Evolutionary conservation across 2,888 invertebrate species (phyloP).

Genomic region (Oasisia sp.): DNA sequence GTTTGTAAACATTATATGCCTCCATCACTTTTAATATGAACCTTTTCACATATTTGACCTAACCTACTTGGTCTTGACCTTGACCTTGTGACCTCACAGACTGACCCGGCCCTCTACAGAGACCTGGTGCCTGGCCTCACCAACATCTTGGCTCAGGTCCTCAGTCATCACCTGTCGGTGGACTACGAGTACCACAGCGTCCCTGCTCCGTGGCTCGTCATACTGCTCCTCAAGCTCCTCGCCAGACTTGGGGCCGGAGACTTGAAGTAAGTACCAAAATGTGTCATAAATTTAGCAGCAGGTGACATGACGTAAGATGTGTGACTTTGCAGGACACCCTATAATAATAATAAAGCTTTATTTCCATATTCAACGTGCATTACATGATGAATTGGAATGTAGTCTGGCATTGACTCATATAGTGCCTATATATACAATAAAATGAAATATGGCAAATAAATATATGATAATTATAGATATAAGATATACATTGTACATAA

Average conservation of each 20-base stretch:
- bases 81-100: background rate
- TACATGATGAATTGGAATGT: too few relatives aligned
- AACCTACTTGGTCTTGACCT: too few relatives aligned
- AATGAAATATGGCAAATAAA: too few relatives aligned
- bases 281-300: background rate
- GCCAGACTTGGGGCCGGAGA: constrained; percentile 48
- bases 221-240: constrained; percentile 57
- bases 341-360: too few relatives aligned
- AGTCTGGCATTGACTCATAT: too few relatives aligned
- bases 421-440: too few relatives aligned
- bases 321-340: background rate
- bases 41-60: too few relatives aligned
- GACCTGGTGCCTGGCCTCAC: constrained; percentile 49
- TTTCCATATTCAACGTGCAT: too few relatives aligned
- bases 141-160: constrained; percentile 53
- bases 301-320: background rate
- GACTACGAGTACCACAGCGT: constrained; percentile 60
- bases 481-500: too few relatives aligned
- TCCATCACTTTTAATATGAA: too few relatives aligned
- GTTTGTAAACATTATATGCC: too few relatives aligned
- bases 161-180: constrained; percentile 49
- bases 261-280: constrained; percentile 39
- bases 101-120: constrained; percentile 42
- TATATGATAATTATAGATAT: too few relatives aligned
- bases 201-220: constrained; percentile 64